These are phyloP conservation scores for Protodeltote pygarga DNA, from an alignment of 2,888 invertebrate genomes.

Conservation along the genomic window DNA sequence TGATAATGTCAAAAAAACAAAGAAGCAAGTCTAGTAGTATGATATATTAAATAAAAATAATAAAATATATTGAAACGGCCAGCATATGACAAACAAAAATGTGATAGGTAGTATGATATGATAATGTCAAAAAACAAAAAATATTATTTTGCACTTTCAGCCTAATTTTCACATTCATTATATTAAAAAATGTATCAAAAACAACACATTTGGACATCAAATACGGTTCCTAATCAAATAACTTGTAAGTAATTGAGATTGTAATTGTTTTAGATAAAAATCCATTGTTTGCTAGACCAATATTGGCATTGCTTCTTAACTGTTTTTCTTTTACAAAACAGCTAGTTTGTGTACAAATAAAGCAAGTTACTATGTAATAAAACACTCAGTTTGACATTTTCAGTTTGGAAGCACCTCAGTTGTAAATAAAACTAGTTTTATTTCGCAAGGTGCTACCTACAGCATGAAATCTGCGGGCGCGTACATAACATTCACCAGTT, in stretches of 20 bases:
- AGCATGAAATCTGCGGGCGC: no score
- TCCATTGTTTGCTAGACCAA: slow-evolving; percentile 10
- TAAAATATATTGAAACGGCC: no score
- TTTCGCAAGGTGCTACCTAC: no score
- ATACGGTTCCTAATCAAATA: background rate
- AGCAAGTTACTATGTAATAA: slow-evolving; percentile 8
- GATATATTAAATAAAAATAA: no score
- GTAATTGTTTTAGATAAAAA: slow-evolving; percentile 13
- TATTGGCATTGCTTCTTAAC: slow-evolving; percentile 6
- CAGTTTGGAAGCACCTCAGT: no score
- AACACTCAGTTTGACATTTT: slow-evolving; percentile 21
- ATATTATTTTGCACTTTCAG: slow-evolving; percentile 13
- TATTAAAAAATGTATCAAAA: slow-evolving; percentile 16
- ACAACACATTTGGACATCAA: slow-evolving; percentile 1
- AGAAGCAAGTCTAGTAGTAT: no score
- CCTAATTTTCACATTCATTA: background rate
- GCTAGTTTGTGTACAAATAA: slow-evolving; percentile 19
- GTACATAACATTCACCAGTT: no score
- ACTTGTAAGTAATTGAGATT: slow-evolving; percentile 31
- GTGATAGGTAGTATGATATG: no score
- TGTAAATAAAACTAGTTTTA: no score
- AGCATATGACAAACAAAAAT: no score
- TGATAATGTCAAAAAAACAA: no score
- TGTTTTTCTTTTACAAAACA: slow-evolving; percentile 23
- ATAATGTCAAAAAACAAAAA: no score